Base-by-base conservation (phyloP, 53 echinoderm and acorn worm species). In the Echinometra lucunter region DNA sequence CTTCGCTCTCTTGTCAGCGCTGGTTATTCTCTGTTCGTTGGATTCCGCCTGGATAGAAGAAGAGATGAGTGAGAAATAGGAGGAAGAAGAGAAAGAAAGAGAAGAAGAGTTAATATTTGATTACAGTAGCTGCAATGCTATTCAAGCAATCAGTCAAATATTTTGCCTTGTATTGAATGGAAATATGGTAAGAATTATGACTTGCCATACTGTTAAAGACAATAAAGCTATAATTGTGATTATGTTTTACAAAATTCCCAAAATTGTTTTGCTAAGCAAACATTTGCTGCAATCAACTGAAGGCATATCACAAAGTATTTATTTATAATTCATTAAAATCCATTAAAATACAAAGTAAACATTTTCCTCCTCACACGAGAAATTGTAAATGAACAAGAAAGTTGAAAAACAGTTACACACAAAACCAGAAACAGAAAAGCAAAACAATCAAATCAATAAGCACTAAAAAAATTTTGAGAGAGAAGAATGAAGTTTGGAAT, bases 1-100 rank as follows among this genome's bases (percentile, higher is more conserved):
- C 92, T 99, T 99, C 57, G 99, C 99, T 87, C 99, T 96, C 96
- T 97, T 97, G 91, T 99, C 99, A 1, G 99, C 99, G 47, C 91
- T 87, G 32, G 94, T 95, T 80, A 99, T 99, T 80, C 99, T 95
- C 32, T 93, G 82, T 92, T 98, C 97, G n/a, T 97, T 98, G 37
- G 99, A 96, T 72, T 95, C 93, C 13, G 99, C 98, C 99, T 99
- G 95, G 53, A 92, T 37, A 10, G 89, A n/a, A n/a, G n/a, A n/a
- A 89, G 60, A 69, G 91, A 89, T 21, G 21, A 27, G 1, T 7
- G 7, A 45, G 69, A 27, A 49, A 70, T 1, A 40, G n/a, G n/a
- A 58, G 49, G 45, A 66, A 92, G 30, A 92, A 4, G 37, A 72
- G 66, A 13, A 37, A 35, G 67, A 35, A 67, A 49, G 38, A 92